A percentile compares a stretch with the other conserved stretches of the same genome.
Conservation (phyloP, 2,888 invertebrate species). For the Drosophila lacicola region DNA sequence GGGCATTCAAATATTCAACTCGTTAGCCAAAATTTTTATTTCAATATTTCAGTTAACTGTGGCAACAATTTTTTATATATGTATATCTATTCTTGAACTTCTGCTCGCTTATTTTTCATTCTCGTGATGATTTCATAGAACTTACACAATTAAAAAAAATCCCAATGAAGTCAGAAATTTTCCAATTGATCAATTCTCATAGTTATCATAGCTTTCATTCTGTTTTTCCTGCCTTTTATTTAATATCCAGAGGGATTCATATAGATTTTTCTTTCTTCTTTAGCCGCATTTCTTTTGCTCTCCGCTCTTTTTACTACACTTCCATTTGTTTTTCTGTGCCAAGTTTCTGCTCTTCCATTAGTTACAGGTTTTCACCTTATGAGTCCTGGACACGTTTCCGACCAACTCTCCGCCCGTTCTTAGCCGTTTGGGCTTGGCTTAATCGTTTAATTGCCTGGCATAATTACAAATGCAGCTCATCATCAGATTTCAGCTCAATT, state of each 20-base stretch:
- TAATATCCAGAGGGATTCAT: too few species aligned
- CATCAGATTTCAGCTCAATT: slow-evolving; percentile 77
- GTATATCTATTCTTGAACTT: too few species aligned
- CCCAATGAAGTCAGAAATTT: too few species aligned
- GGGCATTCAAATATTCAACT: background rate
- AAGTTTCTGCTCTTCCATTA: slow-evolving; percentile 54
- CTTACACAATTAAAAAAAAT: too few species aligned
- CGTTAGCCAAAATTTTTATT: background rate
- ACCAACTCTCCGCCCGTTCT: background rate
- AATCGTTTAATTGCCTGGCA: slow-evolving; percentile 79
- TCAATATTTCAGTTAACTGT: background rate
- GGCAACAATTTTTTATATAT: too few species aligned
- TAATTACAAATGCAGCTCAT: slow-evolving; percentile 79
- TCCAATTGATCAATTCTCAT: background rate
- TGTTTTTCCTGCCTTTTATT: background rate
- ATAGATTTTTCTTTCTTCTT: too few species aligned
- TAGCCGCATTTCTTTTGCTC: background rate
- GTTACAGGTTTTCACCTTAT: slow-evolving; percentile 46
- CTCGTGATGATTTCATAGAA: too few species aligned
- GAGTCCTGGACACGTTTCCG: slow-evolving; percentile 34
- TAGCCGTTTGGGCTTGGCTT: slow-evolving; percentile 38
- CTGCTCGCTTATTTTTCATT: too few species aligned
- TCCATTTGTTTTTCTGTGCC: background rate
- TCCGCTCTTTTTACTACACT: too few species aligned
- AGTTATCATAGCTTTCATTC: background rate